Base-by-base conservation (phyloP, 2,113 vertebrate species). In the Hippocampus mohnikei region DNA sequence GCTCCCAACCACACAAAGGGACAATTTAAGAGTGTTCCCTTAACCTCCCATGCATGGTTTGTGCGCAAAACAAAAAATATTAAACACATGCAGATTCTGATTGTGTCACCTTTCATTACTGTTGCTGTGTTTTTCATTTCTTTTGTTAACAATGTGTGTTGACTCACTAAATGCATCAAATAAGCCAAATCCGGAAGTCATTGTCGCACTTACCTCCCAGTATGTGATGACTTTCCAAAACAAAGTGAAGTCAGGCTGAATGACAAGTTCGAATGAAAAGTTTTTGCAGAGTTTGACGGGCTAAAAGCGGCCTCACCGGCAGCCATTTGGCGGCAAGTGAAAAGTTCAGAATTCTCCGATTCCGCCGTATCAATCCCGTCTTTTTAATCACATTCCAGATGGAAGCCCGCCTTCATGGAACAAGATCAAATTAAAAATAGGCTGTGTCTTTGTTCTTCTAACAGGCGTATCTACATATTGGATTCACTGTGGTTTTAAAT, bases 361-460 rank as follows among this genome's bases (percentile, higher is more conserved):
- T 70, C 73, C 59, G 58, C 65, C 72, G n/a, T 65, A 77, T 75
- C 66, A 62, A 25, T 72, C 67, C 58, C 63, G 70, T 81, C 73
- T 76, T 42, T 78, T 70, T 84, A 71, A 81, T 74, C 56, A 59
- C 10, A 70, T 71, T 66, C 29, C 11, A 70, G 72, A 73, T 66
- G 13, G 50, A 72, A 62, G 44, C 62, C 66, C 66, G 64, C 37
- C 66, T 75, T 18, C 15, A 44, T 33, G 66, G 44, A 70, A 60
- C 72, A 25, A 58, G 59, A 13, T 62, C 1, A 60, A 81, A 81
- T 75, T 59, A 79, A 74, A 88, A 77, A 72, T 56, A 72, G 73
- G 69, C 20, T 10, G 33, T 18, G 52, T 70, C 77, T 85, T 84
- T 89, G 83, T 88, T 89, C 88, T 80, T 69, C 11, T 78, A 70